Conservation (phyloP, 2,797 vertebrate genomes). For the Numenius phaeopus region DNA sequence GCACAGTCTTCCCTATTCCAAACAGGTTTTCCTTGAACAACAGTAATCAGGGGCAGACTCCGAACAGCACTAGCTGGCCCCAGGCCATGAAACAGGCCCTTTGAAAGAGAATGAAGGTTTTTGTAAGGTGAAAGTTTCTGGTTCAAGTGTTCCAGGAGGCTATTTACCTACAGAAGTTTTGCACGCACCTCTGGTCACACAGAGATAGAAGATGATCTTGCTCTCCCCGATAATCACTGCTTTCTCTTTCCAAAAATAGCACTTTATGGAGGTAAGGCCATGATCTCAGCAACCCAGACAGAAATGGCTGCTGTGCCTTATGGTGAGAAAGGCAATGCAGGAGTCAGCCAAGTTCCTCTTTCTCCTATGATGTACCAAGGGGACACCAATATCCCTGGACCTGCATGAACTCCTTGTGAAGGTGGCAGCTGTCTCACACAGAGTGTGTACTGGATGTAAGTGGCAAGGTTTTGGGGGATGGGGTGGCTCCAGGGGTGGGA, state of each 20-base stretch:
- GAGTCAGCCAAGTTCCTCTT: neutral
- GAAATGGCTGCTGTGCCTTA: neutral
- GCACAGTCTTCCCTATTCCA: neutral
- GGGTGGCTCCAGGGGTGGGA: neutral
- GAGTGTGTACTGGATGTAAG: neutral
- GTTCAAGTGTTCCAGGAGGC: neutral
- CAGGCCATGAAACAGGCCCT: neutral
- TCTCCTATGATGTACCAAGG: neutral
- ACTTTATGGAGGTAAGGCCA: neutral
- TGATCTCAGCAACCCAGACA: neutral
- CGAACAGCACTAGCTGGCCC: neutral
- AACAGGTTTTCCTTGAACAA: neutral
- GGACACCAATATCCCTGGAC: neutral
- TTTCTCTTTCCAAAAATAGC: neutral
- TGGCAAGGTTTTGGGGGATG: neutral
- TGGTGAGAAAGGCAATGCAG: neutral
- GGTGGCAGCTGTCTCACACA: neutral
- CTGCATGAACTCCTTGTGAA: neutral
- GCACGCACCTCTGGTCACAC: fast-evolving
- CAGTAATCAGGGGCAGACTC: neutral
- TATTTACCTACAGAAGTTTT: neutral
- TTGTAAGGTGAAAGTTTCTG: neutral
- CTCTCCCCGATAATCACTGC: neutral
- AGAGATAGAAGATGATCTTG: neutral
- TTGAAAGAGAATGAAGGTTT: neutral